phyloP scores from a whole-genome alignment of 2,797 vertebrate genomes.

The Neoniphon sammara region DNA sequence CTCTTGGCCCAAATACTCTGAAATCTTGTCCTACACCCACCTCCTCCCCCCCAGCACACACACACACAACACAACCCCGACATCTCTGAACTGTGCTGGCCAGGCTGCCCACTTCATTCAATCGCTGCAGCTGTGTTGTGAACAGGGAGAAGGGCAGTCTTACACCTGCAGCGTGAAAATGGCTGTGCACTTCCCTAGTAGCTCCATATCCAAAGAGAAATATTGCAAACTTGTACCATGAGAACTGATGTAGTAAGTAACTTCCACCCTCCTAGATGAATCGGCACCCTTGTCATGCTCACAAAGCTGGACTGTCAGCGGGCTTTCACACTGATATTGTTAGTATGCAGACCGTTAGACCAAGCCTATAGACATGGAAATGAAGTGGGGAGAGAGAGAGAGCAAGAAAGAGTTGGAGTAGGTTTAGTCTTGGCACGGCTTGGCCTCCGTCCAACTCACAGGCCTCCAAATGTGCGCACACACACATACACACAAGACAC shows the following conservation, averaged over 20 bases:
- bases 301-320: slow-evolving; percentile 89
- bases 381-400: slow-evolving; percentile 76
- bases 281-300: slow-evolving; percentile 85
- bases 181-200: slow-evolving; percentile 45
- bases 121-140: slow-evolving; percentile 63
- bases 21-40: slow-evolving; percentile 40
- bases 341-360: slow-evolving; percentile 83
- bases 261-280: slow-evolving; percentile 85
- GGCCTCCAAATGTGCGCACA: slow-evolving; percentile 34
- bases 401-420: slow-evolving; percentile 78
- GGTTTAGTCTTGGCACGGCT: slow-evolving; percentile 74
- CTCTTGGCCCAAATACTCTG: slow-evolving; percentile 44
- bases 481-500: slow-evolving; percentile 28
- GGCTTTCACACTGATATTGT: slow-evolving; percentile 83
- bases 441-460: slow-evolving; percentile 67
- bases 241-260: slow-evolving; percentile 84
- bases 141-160: slow-evolving; percentile 43
- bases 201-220: slow-evolving; percentile 72
- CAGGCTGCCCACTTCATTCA: slow-evolving; percentile 33
- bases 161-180: slow-evolving; percentile 49
- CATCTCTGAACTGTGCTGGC: slow-evolving; percentile 39
- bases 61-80: neutral
- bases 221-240: slow-evolving; percentile 81
- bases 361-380: slow-evolving; percentile 83
- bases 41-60: neutral